These are phyloP conservation scores for Troglohyphantes excavatus DNA, from an alignment of 2,888 invertebrate species.

Conservation along the genomic window DNA sequence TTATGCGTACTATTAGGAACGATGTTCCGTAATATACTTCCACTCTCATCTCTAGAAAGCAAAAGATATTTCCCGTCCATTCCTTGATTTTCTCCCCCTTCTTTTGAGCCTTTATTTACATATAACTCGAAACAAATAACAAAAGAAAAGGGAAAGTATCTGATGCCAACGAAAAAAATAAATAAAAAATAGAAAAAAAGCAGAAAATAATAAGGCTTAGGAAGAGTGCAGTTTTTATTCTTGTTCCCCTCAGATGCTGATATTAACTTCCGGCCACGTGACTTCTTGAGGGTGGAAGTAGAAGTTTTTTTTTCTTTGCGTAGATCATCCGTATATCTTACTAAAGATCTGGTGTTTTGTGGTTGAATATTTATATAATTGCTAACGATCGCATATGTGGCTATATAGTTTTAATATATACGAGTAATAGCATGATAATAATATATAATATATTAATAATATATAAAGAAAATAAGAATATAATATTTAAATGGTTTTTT, in stretches of 20 bases:
- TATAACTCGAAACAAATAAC: constrained; percentile 53
- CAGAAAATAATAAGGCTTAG: not conserved
- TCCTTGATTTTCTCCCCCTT: not conserved
- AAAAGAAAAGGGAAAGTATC: constrained; percentile 25
- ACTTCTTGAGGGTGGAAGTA: constrained; percentile 18
- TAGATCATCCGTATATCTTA: not conserved
- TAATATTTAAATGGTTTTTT: too few species aligned
- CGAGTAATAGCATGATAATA: too few species aligned
- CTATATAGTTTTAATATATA: too few species aligned
- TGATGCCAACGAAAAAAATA: not conserved
- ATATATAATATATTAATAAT: too few species aligned
- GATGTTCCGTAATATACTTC: constrained; percentile 44
- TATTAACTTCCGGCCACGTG: constrained; percentile 71
- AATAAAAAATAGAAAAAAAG: constrained; percentile 29
- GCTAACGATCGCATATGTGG: too few species aligned
- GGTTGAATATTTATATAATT: too few species aligned
- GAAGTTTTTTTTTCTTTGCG: not conserved
- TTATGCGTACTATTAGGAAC: constrained; percentile 49
- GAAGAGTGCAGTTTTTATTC: constrained; percentile 33
- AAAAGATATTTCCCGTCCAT: not conserved
- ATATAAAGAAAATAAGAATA: too few species aligned
- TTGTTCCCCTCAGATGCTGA: constrained; percentile 25
- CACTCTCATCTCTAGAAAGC: constrained; percentile 23
- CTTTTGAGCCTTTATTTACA: constrained; percentile 60
- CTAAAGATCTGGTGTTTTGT: constrained; percentile 2